Percentiles rank a stretch among this genome's conserved stretches.
Evolutionary conservation across 2,797 vertebrate genomes (phyloP).

Genomic region (Sebastes hubbsi): DNA sequence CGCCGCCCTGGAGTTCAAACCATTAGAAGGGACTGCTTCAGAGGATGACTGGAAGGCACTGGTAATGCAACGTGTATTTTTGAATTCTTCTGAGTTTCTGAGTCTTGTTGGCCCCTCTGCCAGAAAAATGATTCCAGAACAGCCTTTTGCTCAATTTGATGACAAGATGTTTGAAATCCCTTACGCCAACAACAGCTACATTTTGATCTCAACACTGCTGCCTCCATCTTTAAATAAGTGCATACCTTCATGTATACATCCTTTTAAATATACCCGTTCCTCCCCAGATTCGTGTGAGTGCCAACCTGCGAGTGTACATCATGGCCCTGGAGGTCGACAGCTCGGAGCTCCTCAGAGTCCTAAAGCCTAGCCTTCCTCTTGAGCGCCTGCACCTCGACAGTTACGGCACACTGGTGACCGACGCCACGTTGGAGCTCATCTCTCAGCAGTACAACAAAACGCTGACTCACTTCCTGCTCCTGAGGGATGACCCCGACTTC

Average conservation of each 20-base stretch:
- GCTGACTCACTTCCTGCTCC: slow-evolving; percentile 95
- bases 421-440: slow-evolving; percentile 94
- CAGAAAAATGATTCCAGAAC: not conserved
- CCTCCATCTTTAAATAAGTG: not conserved
- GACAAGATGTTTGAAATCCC: not conserved
- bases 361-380: slow-evolving; percentile 97
- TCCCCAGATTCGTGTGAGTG: slow-evolving; percentile 85
- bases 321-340: slow-evolving; percentile 96
- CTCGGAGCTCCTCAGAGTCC: slow-evolving; percentile 93
- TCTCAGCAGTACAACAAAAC: slow-evolving; percentile 98
- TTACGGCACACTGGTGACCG: slow-evolving; percentile 92
- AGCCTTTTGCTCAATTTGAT: not conserved
- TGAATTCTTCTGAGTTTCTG: not conserved
- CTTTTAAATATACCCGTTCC: not conserved
- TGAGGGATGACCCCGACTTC: slow-evolving; percentile 94
- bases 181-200: not conserved
- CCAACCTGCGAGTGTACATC: slow-evolving; percentile 94
- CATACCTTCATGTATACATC: not conserved
- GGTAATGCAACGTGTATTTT: slow-evolving; percentile 61
- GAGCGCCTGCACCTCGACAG: slow-evolving; percentile 98
- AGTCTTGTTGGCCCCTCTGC: not conserved
- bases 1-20: slow-evolving; percentile 90
- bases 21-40: slow-evolving; percentile 89
- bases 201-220: not conserved
- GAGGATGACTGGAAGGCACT: slow-evolving; percentile 97